Conservation (phyloP, 2,113 vertebrate genomes). For the Cariama cristata region DNA sequence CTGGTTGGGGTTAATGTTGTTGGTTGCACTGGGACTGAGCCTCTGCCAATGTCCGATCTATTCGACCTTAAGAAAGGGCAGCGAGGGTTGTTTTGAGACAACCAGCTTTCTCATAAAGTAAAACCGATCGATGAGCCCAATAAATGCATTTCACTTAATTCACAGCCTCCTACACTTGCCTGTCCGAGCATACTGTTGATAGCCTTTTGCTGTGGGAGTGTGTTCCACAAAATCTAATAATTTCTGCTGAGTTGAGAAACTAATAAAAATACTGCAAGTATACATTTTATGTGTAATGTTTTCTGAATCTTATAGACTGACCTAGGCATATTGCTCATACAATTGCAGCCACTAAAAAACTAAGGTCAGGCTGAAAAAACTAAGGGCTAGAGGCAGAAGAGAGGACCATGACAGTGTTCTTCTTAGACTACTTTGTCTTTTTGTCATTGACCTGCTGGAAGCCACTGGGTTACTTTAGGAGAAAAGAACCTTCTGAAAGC, state of each 20-base stretch:
- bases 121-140: not conserved
- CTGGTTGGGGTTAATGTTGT: not conserved
- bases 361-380: not conserved
- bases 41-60: not conserved
- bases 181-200: not conserved
- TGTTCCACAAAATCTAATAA: not conserved
- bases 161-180: not conserved
- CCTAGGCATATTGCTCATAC: not conserved
- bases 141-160: slow-evolving; percentile 3
- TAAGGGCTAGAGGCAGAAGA: not conserved
- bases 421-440: not conserved
- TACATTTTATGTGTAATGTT: not conserved
- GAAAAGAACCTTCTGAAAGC: not conserved
- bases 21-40: not conserved
- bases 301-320: not conserved
- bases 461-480: not conserved
- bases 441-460: not conserved
- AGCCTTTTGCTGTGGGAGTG: not conserved
- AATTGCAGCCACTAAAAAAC: not conserved
- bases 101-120: not conserved
- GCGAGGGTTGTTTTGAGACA: not conserved
- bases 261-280: not conserved
- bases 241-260: not conserved
- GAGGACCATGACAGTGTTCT: not conserved
- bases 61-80: not conserved